Conservation (phyloP, 2,113 vertebrate species). For the Pachycephala philippinensis region DNA sequence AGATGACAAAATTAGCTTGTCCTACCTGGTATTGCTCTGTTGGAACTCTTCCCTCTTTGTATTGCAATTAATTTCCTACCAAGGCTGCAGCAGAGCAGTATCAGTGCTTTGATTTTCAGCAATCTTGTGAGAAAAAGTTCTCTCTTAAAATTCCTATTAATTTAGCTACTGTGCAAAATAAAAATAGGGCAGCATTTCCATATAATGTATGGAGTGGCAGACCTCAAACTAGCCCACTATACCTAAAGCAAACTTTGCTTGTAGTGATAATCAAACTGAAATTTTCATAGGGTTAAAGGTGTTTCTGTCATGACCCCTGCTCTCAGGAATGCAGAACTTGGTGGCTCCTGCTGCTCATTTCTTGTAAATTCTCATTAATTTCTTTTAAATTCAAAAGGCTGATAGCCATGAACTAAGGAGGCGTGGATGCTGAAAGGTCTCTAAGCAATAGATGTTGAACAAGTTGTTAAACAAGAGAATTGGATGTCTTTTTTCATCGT, state of each 20-base stretch:
- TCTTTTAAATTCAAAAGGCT: constrained; percentile 40
- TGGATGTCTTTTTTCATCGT: constrained; percentile 69
- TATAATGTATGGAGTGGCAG: not conserved
- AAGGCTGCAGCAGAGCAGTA: not conserved
- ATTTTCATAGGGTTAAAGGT: not conserved
- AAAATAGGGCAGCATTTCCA: not conserved
- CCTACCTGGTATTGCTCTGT: not conserved
- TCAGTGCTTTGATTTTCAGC: not conserved
- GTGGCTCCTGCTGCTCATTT: not conserved
- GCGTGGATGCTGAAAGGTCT: constrained; percentile 51
- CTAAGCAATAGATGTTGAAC: constrained; percentile 58
- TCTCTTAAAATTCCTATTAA: not conserved
- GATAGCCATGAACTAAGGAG: constrained; percentile 36
- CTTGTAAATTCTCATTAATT: not conserved
- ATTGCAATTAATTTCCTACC: not conserved
- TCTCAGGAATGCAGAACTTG: not conserved
- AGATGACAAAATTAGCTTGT: not conserved
- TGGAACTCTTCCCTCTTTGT: not conserved
- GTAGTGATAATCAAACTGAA: not conserved
- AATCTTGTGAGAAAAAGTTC: not conserved
- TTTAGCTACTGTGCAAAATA: not conserved
- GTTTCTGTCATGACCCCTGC: not conserved
- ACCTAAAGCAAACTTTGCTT: not conserved
- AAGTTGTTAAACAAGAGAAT: constrained; percentile 74
- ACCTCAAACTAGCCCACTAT: not conserved